These are phyloP conservation scores for Lamproptera curius DNA, from an alignment of 2,888 invertebrate species.

Conservation along the genomic window DNA sequence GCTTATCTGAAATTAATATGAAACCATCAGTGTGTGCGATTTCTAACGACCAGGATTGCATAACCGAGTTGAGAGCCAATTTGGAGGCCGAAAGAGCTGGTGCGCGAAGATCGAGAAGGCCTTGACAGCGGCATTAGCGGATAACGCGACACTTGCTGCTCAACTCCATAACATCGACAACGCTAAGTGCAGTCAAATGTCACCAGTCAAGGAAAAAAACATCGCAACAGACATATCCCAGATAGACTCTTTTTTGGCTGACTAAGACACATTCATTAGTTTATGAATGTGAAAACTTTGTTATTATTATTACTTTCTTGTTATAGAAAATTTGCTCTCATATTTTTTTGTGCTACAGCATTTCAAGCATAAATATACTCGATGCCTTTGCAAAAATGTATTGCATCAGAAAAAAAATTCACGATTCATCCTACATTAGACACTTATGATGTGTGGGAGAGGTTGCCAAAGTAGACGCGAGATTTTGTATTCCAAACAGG, in stretches of 20 bases:
- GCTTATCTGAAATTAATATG: constrained; percentile 30
- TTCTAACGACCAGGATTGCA: constrained; percentile 39
- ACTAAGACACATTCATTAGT: too few species aligned
- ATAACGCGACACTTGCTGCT: constrained; percentile 52
- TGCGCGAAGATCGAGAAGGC: constrained; percentile 51
- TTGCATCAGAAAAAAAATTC: too few species aligned
- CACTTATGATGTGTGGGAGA: constrained; percentile 17
- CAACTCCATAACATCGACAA: constrained; percentile 44
- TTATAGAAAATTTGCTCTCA: too few species aligned
- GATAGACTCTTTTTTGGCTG: constrained; percentile 63
- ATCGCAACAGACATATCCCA: constrained; percentile 43
- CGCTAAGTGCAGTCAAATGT: constrained; percentile 21
- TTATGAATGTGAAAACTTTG: too few species aligned
- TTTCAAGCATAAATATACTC: too few species aligned
- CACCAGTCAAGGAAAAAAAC: constrained; percentile 29
- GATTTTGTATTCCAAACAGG: constrained; percentile 49
- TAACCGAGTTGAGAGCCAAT: constrained; percentile 47
- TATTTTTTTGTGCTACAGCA: too few species aligned
- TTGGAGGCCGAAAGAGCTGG: constrained; percentile 57
- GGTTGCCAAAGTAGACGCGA: constrained; percentile 9
- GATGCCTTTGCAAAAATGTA: too few species aligned
- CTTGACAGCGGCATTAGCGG: constrained; percentile 53
- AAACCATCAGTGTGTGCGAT: constrained; percentile 23
- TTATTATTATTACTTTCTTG: too few species aligned
- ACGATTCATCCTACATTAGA: too few species aligned